Evolutionary conservation across 2,113 vertebrate genomes (phyloP).

Genomic region (Phocoena sinus): DNA sequence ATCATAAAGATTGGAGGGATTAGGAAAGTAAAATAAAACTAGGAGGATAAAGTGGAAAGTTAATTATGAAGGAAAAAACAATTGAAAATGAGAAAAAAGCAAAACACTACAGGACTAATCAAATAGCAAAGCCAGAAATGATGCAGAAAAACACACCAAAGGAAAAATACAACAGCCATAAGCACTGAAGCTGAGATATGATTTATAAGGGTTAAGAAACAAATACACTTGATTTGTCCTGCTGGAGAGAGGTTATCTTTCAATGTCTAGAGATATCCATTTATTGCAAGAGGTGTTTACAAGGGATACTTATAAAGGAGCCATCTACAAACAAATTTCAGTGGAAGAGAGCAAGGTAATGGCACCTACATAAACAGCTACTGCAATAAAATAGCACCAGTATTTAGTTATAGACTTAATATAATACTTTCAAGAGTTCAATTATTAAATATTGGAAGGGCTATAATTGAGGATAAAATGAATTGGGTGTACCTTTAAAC

Average conservation of each 20-base stretch:
- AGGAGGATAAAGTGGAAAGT: not conserved
- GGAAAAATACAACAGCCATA: not conserved
- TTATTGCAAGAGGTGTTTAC: not conserved
- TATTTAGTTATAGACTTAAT: not conserved
- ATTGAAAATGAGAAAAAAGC: not conserved
- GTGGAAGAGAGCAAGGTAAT: not conserved
- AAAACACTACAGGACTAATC: not conserved
- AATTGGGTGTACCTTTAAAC: not conserved
- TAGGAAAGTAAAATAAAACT: not conserved
- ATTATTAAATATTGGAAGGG: not conserved
- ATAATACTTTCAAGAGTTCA: not conserved
- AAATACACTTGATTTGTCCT: not conserved
- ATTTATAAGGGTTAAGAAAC: not conserved
- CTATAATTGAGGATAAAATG: slow-evolving; percentile 9
- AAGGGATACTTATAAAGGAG: not conserved
- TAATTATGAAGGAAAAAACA: not conserved
- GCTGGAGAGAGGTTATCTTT: not conserved
- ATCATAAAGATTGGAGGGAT: not conserved
- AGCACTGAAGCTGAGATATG: not conserved
- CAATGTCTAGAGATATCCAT: not conserved
- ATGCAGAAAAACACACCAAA: not conserved
- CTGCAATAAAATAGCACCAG: not conserved
- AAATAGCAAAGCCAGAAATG: not conserved
- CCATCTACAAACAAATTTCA: not conserved
- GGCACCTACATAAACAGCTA: not conserved